A percentile compares a stretch with the other conserved stretches of the same genome.
phyloP scores from a whole-genome alignment of 1,140 invertebrate species.

The Drosophila arawakana region DNA sequence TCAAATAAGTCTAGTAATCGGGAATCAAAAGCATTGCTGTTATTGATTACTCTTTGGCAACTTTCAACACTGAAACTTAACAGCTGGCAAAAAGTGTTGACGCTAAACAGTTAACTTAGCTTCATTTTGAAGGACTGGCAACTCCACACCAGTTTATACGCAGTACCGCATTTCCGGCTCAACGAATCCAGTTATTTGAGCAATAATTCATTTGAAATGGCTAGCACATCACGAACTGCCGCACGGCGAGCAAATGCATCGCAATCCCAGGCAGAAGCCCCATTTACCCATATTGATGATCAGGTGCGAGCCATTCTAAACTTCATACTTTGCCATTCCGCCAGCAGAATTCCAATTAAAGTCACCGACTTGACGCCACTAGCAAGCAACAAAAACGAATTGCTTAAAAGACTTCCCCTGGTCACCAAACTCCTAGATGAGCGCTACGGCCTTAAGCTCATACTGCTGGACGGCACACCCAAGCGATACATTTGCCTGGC shows the following conservation, averaged over 20 bases:
- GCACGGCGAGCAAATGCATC: slow-evolving; percentile 23
- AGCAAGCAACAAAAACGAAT: slow-evolving; percentile 30
- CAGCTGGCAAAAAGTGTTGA: background rate
- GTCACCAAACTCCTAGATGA: slow-evolving; percentile 43
- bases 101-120: background rate
- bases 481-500: slow-evolving; percentile 57
- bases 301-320: slow-evolving; percentile 55
- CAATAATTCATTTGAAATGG: slow-evolving; percentile 35
- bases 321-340: slow-evolving; percentile 58
- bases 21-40: background rate
- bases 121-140: background rate
- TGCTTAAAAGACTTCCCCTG: slow-evolving; percentile 30
- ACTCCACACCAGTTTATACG: slow-evolving; percentile 5
- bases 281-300: slow-evolving; percentile 16
- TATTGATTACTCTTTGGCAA: background rate
- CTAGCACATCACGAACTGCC: slow-evolving; percentile 50
- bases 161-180: slow-evolving; percentile 21
- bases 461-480: slow-evolving; percentile 19
- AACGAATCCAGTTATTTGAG: background rate
- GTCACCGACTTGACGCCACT: slow-evolving; percentile 46
- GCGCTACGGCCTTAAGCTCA: slow-evolving; percentile 49
- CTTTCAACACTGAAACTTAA: background rate
- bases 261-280: background rate
- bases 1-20: background rate
- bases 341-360: slow-evolving; percentile 62